phyloP scores from a whole-genome alignment of 2,888 invertebrate species.

The Tetropium fuscum region DNA sequence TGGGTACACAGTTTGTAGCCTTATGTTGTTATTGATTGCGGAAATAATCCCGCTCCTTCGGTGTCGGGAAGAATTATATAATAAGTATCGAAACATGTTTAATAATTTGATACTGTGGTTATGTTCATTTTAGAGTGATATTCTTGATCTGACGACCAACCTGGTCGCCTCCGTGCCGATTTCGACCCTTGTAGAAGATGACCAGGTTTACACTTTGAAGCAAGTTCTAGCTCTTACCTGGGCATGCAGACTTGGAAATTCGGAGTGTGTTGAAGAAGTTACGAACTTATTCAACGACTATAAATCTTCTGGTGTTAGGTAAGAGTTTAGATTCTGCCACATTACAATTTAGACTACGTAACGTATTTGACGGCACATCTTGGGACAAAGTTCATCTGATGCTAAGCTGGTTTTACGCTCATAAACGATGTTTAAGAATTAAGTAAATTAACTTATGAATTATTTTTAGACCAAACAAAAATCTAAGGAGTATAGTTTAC shows the following conservation, averaged over 20 bases:
- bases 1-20: too few relatives aligned
- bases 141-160: slow-evolving; percentile 31
- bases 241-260: slow-evolving; percentile 74
- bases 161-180: slow-evolving; percentile 42
- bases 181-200: slow-evolving; percentile 15
- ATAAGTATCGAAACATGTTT: neutral
- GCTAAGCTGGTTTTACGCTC: too few relatives aligned
- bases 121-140: neutral
- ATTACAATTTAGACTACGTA: too few relatives aligned
- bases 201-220: slow-evolving; percentile 71
- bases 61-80: too few relatives aligned
- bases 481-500: slow-evolving; percentile 79
- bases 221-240: slow-evolving; percentile 70
- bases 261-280: slow-evolving; percentile 70
- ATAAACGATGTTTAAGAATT: too few relatives aligned
- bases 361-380: too few relatives aligned
- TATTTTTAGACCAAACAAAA: slow-evolving; percentile 69
- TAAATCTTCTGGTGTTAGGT: slow-evolving; percentile 9
- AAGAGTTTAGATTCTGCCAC: too few relatives aligned
- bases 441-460: slow-evolving; percentile 1
- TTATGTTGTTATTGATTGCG: too few relatives aligned
- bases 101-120: neutral
- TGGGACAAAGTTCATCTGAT: too few relatives aligned
- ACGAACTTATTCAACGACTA: slow-evolving; percentile 55
- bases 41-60: too few relatives aligned